Base-by-base conservation (phyloP, 2,113 vertebrate genomes). In the Xiphorhynchus elegans region DNA sequence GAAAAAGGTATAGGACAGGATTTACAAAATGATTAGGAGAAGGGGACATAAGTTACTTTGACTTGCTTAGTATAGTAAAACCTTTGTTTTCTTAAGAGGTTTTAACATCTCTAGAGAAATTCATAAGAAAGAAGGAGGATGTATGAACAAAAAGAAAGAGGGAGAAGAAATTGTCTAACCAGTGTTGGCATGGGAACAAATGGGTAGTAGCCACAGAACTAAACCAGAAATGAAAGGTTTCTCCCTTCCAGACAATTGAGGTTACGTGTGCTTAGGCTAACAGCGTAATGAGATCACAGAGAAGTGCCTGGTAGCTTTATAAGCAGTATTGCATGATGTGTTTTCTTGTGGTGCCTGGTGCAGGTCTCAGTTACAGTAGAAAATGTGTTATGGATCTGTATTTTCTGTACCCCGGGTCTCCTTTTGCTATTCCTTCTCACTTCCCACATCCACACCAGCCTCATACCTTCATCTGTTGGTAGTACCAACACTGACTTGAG, bases 221-320 rank as follows among this genome's bases (percentile, higher is more conserved):
- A 87, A 64, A 53, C 6, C n/a, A 68, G 37, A 89, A 84, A 88
- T 68, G 10, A 82, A 81, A 89, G 18, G 42, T 72, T 91, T 89
- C 31, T 68, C 11, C 26, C 26, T 78, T 82, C 66, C 47, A 84
- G 47, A 72, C 28, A 56, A 56, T 6, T 62, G 55, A 90, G 39
- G 31, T 33, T 74, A 20, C 75, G 7, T 64, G 49, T 64, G 33
- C 40, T 76, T 84, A 59, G 81, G 20, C 17, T 84, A 68, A 72
- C 8, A 69, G 53, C 6, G 2, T 66, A 85, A 87, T 0, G 0
- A 96, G 85, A 86, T 85, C 85, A 80, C 37, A 76, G 37, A 39
- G 55, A 91, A 91, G 66, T 0, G 0, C 56, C 35, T 50, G 8
- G 4, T 35, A 5, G 0, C 33, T 91, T 77, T 67, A 46, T 17